Evolutionary conservation across 1,140 invertebrate species (phyloP).

Genomic region (Cyclargus thomasi): DNA sequence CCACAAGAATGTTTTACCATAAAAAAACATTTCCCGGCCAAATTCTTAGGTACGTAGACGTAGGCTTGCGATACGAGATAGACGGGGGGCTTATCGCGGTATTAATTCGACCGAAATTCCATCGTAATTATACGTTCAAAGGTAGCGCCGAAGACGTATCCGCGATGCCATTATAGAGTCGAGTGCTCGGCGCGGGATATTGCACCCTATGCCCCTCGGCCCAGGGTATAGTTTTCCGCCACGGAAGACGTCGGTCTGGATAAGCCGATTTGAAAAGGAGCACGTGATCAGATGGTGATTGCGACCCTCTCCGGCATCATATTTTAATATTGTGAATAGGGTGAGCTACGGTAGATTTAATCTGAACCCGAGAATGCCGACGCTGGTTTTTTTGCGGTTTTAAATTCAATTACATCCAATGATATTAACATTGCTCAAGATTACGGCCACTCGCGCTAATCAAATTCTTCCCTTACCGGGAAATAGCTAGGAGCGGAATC

Average conservation of each 20-base stretch:
- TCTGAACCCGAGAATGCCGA: conserved; percentile 38
- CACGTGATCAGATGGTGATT: conserved; percentile 67
- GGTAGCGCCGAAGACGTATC: conserved; percentile 44
- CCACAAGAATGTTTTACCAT: neutral
- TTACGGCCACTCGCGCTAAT: neutral
- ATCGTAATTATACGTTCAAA: conserved; percentile 65
- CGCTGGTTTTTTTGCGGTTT: conserved; percentile 14
- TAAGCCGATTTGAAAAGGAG: conserved; percentile 64
- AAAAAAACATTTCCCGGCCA: neutral
- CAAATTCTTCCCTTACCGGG: neutral
- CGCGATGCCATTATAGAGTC: conserved; percentile 35
- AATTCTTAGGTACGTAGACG: neutral
- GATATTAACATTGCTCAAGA: conserved; percentile 6
- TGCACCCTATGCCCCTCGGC: conserved; percentile 25
- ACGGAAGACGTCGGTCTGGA: conserved; percentile 34
- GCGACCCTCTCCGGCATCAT: conserved; percentile 53
- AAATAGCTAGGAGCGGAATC: neutral
- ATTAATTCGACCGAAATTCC: conserved; percentile 63
- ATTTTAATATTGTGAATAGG: conserved; percentile 70
- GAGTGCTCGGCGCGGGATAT: conserved; percentile 24
- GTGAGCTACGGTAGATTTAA: conserved; percentile 60
- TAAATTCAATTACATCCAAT: conserved; percentile 16
- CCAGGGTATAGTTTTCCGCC: conserved; percentile 34
- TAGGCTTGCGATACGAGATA: conserved; percentile 36
- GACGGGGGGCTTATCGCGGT: conserved; percentile 47